Conservation (phyloP, 2,888 invertebrate species). For the Callyntrura guangdongensis region DNA sequence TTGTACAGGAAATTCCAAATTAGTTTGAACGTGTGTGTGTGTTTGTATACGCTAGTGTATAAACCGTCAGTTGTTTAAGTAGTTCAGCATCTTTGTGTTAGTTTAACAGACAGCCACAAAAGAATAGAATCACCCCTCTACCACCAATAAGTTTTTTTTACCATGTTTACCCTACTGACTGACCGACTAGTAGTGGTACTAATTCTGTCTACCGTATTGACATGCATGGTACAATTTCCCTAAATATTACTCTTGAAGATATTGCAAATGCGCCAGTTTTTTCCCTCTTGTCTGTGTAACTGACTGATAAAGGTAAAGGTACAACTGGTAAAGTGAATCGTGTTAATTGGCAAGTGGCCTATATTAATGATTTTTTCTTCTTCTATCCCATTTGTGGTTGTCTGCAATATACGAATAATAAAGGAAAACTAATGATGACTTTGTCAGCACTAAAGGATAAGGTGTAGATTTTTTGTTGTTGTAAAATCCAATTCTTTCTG, state of each 20-base stretch:
- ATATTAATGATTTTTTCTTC: slow-evolving; percentile 14
- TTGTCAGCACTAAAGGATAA: no score
- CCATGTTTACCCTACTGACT: slow-evolving; percentile 28
- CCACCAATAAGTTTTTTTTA: not conserved
- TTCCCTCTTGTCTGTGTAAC: not conserved
- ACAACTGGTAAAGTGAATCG: slow-evolving; percentile 1
- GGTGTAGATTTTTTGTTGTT: no score
- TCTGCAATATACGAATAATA: no score
- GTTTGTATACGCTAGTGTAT: not conserved
- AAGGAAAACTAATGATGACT: not conserved
- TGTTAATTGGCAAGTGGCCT: slow-evolving; percentile 47
- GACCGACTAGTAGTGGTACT: not conserved
- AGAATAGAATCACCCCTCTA: not conserved
- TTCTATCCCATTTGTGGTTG: not conserved
- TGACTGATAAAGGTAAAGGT: not conserved
- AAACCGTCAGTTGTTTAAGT: slow-evolving; percentile 12
- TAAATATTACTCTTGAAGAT: not conserved
- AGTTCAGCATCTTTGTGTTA: slow-evolving; percentile 22
- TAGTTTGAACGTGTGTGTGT: slow-evolving; percentile 47
- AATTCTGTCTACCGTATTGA: not conserved
- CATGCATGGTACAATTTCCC: slow-evolving; percentile 18
- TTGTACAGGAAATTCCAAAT: slow-evolving; percentile 55
- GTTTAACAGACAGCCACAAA: not conserved
- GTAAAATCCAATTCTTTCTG: no score
- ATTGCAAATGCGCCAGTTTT: slow-evolving; percentile 12